A percentile compares a stretch with the other conserved stretches of the same genome.
These are phyloP conservation scores for Rhodinocichla rosea DNA, from an alignment of 2,113 vertebrate genomes.

Conservation along the genomic window DNA sequence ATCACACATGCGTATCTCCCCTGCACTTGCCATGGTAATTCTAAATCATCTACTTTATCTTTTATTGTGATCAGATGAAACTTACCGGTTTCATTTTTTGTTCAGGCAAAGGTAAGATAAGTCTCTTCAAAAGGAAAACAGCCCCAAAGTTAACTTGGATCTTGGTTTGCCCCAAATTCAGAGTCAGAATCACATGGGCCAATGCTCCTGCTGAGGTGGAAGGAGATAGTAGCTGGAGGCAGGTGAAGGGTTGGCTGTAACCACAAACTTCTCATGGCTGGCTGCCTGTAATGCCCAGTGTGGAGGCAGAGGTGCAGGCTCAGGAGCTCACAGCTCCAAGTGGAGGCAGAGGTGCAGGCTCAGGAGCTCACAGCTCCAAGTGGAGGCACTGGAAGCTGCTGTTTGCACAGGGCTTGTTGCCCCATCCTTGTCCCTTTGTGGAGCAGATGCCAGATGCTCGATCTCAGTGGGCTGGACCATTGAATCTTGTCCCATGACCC, in stretches of 20 bases:
- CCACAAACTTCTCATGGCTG: accelerated
- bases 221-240: neutral
- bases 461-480: neutral
- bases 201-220: neutral
- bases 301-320: neutral
- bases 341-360: neutral
- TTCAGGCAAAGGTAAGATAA: neutral
- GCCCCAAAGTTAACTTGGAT: neutral
- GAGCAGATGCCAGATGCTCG: neutral
- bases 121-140: neutral
- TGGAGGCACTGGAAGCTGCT: neutral
- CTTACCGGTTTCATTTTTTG: neutral
- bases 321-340: accelerated
- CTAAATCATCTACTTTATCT: neutral
- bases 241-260: neutral
- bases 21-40: neutral
- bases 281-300: neutral
- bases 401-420: neutral
- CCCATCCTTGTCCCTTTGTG: neutral
- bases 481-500: neutral
- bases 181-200: neutral
- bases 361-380: accelerated
- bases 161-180: neutral
- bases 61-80: neutral
- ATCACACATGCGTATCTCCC: neutral